These are phyloP conservation scores for Orchestia grillus DNA, from an alignment of 1,140 invertebrate species.

Conservation along the genomic window DNA sequence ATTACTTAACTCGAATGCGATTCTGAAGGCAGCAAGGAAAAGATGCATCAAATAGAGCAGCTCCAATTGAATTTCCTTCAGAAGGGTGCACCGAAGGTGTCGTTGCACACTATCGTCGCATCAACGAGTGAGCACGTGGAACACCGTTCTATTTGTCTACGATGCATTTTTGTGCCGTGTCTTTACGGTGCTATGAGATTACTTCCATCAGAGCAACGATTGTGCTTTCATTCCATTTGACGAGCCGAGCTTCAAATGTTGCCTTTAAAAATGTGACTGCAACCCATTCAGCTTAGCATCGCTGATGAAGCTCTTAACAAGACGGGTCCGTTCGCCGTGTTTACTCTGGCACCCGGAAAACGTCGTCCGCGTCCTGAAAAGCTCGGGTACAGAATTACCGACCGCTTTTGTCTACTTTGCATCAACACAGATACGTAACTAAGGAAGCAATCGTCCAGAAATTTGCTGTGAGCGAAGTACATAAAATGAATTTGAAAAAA, in stretches of 20 bases:
- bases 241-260: neutral
- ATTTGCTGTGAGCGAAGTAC: too few species aligned
- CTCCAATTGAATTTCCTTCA: neutral
- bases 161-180: neutral
- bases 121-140: neutral
- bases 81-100: neutral
- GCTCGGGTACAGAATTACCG: neutral
- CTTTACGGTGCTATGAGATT: neutral
- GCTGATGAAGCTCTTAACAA: neutral
- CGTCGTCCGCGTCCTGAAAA: neutral
- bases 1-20: neutral
- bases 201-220: neutral
- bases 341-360: neutral
- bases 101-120: neutral
- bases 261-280: neutral
- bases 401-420: neutral
- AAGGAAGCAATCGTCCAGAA: too few species aligned
- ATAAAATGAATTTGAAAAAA: too few species aligned
- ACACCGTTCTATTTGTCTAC: neutral
- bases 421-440: too few species aligned
- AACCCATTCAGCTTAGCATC: neutral
- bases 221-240: slow-evolving; percentile 1
- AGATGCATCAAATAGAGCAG: neutral
- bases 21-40: neutral
- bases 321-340: neutral